These are phyloP conservation scores for Drosophila acutilabella DNA, from an alignment of 2,888 invertebrate genomes.

Conservation along the genomic window DNA sequence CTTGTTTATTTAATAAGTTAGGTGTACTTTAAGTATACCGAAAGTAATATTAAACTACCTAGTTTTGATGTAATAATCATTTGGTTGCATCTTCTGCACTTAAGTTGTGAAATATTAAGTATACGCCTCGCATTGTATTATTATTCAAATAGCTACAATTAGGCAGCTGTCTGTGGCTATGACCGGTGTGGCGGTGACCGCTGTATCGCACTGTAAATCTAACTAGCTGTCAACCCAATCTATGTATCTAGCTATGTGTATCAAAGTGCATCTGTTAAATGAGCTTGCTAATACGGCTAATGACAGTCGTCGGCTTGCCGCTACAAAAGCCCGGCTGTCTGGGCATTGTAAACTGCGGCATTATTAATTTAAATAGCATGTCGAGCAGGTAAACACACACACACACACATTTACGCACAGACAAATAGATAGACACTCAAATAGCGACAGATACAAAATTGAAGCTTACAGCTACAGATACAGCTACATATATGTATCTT, in stretches of 20 bases:
- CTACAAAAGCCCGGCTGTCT: constrained; percentile 31
- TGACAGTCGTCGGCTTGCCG: constrained; percentile 34
- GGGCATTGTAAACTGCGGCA: constrained; percentile 48
- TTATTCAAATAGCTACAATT: constrained; percentile 54
- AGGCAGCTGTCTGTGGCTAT: constrained; percentile 38
- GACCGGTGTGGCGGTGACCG: not conserved
- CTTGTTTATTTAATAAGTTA: constrained; percentile 29
- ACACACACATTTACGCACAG: not conserved
- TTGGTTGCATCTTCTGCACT: constrained; percentile 16
- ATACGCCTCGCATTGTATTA: constrained; percentile 21
- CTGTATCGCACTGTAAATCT: constrained; percentile 21
- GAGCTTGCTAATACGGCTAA: constrained; percentile 52
- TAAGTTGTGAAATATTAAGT: constrained; percentile 17
- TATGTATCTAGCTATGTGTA: constrained; percentile 7
- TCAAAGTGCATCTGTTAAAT: constrained; percentile 41
- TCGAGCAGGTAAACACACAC: constrained; percentile 27
- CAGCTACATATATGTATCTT: not conserved
- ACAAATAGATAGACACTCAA: constrained; percentile 30
- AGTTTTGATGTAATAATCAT: constrained; percentile 24
- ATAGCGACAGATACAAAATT: constrained; percentile 19
- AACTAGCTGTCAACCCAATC: not conserved
- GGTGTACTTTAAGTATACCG: too few relatives aligned
- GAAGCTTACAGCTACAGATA: constrained; percentile 25
- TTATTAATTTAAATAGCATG: constrained; percentile 76
- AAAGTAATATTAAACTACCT: constrained; percentile 7